Evolutionary conservation across 2,888 invertebrate species (phyloP).

Genomic region (Sphaeridia pumilis): DNA sequence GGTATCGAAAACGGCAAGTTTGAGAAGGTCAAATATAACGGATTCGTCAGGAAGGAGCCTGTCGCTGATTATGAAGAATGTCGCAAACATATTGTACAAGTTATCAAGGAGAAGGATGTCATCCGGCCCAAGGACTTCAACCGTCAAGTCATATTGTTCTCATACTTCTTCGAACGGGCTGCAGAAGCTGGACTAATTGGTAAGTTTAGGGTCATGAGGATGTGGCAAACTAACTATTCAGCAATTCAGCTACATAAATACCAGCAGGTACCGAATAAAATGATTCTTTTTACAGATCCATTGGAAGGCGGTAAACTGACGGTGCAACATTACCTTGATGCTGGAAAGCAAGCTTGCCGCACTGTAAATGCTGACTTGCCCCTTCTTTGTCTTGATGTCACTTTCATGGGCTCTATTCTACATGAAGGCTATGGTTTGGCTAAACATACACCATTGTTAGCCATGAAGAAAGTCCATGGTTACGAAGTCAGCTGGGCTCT

Average conservation of each 20-base stretch:
- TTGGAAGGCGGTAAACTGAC: conserved; percentile 58
- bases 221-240: background rate
- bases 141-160: conserved; percentile 62
- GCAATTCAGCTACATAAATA: too few relatives aligned
- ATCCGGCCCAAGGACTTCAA: conserved; percentile 50
- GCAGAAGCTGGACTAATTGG: conserved; percentile 71
- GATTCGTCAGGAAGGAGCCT: conserved; percentile 50
- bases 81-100: conserved; percentile 37
- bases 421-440: conserved; percentile 64
- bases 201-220: conserved; percentile 32
- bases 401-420: conserved; percentile 65
- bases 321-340: conserved; percentile 54
- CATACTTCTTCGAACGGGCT: conserved; percentile 89
- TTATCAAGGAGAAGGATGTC: conserved; percentile 46
- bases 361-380: conserved; percentile 70
- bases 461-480: conserved; percentile 67
- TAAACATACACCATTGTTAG: conserved; percentile 38
- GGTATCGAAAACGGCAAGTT: conserved; percentile 40
- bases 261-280: too few relatives aligned
- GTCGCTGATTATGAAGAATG: conserved; percentile 52
- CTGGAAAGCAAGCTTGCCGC: conserved; percentile 55
- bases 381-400: conserved; percentile 81
- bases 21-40: conserved; percentile 40
- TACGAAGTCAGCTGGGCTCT: conserved; percentile 93
- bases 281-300: conserved; percentile 47